Base-by-base conservation (phyloP, 2,888 invertebrate genomes). In the Euclidia mi region DNA sequence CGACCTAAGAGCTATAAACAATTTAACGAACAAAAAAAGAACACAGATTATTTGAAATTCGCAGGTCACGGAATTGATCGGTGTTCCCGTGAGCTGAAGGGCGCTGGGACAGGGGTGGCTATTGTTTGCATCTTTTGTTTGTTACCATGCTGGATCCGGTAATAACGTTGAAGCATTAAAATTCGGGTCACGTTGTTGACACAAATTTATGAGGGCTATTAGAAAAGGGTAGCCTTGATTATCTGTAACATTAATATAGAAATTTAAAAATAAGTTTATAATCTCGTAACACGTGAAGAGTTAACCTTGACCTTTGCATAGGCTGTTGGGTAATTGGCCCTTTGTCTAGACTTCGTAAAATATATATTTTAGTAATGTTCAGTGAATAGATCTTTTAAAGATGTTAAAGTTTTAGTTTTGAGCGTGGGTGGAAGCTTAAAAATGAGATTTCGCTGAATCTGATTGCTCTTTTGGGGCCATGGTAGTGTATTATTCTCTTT, bases 121-220 rank as follows among this genome's bases (percentile, higher is more conserved):
- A 85, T 90, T 90, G 89, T 91, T 87, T 76, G 81, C 75, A 73
- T 81, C 90, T 87, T 88, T 92, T 92, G 91, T 92, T 88, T 88
- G 87, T 81, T 77, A 79, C 80, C 80, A 81, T 87, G 85, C 86
- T 85, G 81, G 82, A 85, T 82, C 80, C 81, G 81, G 85, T 84
- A 87, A 91, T 90, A 91, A 87, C 85, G 88, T 82, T 85, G 79
- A 78, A 83, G 78, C 89, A 91, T 92, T 92, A 87, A 91, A 91
- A 91, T 91, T 90, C 85, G 87, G 91, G 91, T 89, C 90, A 88
- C 86, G 87, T 82, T 85, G 89, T 88, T 90, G 91, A 90, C 90
- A 89, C 82, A 88, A 91, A 92, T 92, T 92, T 92, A 91, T 88
- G 87, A 88, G 84, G 81, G 87, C 81, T 82, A 62, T 84, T 84